A percentile compares a stretch with the other conserved stretches of the same genome.
phyloP scores from a whole-genome alignment of 2,797 vertebrate species.

The Rachycentron canadum region DNA sequence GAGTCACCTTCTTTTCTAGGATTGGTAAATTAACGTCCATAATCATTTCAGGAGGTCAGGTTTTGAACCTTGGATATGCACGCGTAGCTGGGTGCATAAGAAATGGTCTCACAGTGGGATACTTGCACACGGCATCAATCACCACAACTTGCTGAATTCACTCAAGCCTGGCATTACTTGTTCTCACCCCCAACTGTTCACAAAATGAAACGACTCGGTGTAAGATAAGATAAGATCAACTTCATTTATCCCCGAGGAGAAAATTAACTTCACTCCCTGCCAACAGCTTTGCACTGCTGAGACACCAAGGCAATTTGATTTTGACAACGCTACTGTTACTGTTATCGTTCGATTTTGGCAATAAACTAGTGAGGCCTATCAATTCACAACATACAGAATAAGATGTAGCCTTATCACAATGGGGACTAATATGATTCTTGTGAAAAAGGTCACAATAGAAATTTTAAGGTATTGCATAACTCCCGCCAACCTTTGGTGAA shows the following conservation, averaged over 20 bases:
- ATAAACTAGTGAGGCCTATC: not conserved
- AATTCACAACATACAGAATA: not conserved
- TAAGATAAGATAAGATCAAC: constrained; percentile 25
- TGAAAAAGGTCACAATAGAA: not conserved
- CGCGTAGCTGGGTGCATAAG: not conserved
- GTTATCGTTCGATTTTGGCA: not conserved
- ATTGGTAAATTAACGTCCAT: not conserved
- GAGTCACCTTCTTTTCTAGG: not conserved
- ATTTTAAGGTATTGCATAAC: not conserved
- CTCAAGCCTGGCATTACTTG: constrained; percentile 4
- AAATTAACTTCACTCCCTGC: constrained; percentile 12
- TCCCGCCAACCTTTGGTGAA: constrained; percentile 2
- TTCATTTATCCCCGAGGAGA: constrained; percentile 8
- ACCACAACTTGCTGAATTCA: constrained; percentile 23
- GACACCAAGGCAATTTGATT: not conserved
- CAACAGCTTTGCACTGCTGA: constrained; percentile 1
- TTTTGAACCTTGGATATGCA: not conserved
- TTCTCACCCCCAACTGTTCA: constrained; percentile 37
- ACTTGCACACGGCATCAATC: constrained; percentile 30
- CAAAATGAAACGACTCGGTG: constrained; percentile 17
- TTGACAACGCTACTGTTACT: not conserved
- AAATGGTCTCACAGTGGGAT: constrained; percentile 3
- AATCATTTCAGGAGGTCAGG: constrained; percentile 6
- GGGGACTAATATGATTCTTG: not conserved
- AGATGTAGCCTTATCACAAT: not conserved